Evolutionary conservation across 2,888 invertebrate species (phyloP), one percentile per base, ranked within the genome.

Genomic region (Lasioglossum lativentre): DNA sequence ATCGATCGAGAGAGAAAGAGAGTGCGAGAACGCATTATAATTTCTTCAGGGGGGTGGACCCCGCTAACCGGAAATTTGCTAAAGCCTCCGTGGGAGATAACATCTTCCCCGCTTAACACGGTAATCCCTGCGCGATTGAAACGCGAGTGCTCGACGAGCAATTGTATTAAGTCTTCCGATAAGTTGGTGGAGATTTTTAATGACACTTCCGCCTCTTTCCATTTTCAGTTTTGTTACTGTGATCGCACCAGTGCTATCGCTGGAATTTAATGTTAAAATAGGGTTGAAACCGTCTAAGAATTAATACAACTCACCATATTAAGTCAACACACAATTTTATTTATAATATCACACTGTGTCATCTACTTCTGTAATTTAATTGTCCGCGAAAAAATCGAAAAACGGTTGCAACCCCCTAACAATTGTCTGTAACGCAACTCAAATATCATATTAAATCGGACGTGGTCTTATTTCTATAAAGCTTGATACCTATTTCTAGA

Each of bases 1-100:
- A 82, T 76, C 83, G 82, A 52, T 52, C 23, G 52, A n/a, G 23
- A 10, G 52, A 52, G 52, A 10, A 3, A 52, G 52, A n/a, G 52
- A 52, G 52, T 2, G 56, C 45, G 59, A 30, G 59, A 27, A 27
- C 34, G 23, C 27, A 72, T 70, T 66, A 52, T 72, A 63, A 75
- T 75, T 70, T 75, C 34, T 59, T 12, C 23, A 6, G 30, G n/a
- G 59, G 38, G 59, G 27, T 19, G 27, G 40, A 59, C 52, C 47
- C 40, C 10, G 34, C 45, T 70, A 34, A 70, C 23, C 16, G 27
- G 14, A 27, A 80, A 68, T 68, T 68, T 23, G 38, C 34, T 68
- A 38, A 72, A 63, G 23, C 68, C 38, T 66, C 12, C 68, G 68
- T 34, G 38, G 68, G 38, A 68, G 38, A 38, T 34, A 38, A 34